Conservation (phyloP, 2,797 vertebrate genomes). For the Heterohyrax brucei region DNA sequence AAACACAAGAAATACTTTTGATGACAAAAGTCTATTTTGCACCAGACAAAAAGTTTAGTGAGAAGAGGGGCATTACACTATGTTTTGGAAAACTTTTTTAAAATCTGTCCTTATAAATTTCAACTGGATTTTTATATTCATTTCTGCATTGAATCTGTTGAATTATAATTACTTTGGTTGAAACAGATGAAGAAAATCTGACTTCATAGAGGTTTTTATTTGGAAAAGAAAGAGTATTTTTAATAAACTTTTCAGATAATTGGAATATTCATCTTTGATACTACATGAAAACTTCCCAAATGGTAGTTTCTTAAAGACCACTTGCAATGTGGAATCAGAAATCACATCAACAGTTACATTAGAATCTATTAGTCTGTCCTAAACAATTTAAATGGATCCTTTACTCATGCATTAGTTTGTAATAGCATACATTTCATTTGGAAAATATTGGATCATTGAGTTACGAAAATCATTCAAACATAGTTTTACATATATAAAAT, state of each 20-base stretch:
- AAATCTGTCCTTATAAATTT: not conserved
- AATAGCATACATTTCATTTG: not conserved
- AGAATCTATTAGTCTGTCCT: not conserved
- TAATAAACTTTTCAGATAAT: not conserved
- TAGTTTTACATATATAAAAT: not conserved
- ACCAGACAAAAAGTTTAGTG: not conserved
- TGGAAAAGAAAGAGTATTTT: not conserved
- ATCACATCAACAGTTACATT: not conserved
- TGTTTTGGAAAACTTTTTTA: not conserved
- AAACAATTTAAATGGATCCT: too few relatives aligned
- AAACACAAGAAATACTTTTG: not conserved
- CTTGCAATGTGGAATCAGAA: not conserved
- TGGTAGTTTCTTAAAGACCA: not conserved
- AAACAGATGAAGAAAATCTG: not conserved
- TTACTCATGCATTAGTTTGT: too few relatives aligned
- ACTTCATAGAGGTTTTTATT: not conserved
- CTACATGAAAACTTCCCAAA: not conserved
- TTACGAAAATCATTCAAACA: not conserved
- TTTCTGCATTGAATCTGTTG: not conserved
- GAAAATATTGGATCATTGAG: not conserved
- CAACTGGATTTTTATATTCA: not conserved
- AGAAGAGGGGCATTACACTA: not conserved
- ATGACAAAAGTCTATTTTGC: not conserved
- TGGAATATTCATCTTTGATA: conserved; percentile 14
- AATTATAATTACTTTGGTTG: not conserved